These are phyloP conservation scores for Mus spicilegus DNA, from an alignment of 2,113 vertebrate genomes.

Conservation along the genomic window DNA sequence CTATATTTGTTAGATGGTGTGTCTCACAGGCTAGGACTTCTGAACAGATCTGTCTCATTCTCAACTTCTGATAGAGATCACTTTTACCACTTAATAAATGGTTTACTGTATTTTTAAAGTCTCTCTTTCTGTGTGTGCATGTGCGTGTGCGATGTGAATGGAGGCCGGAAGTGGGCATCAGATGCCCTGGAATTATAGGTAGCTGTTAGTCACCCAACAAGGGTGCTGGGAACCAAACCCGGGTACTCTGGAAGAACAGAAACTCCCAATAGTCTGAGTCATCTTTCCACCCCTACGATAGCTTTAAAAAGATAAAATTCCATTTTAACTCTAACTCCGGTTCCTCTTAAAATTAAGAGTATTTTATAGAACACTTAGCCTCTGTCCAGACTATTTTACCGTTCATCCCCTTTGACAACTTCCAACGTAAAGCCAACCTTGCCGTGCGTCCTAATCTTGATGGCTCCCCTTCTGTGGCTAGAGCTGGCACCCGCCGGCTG, in stretches of 20 bases:
- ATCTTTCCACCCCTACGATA: not conserved
- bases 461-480: not conserved
- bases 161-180: not conserved
- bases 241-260: not conserved
- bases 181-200: not conserved
- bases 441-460: not conserved
- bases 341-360: not conserved
- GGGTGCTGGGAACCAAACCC: not conserved
- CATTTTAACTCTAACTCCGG: not conserved
- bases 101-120: not conserved
- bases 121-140: not conserved
- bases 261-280: not conserved
- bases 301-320: constrained; percentile 22
- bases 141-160: not conserved
- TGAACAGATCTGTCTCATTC: not conserved
- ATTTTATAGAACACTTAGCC: not conserved
- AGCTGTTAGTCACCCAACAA: not conserved
- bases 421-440: constrained; percentile 7
- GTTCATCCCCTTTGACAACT: not conserved
- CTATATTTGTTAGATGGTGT: not conserved
- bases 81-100: not conserved
- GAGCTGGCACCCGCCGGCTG: not conserved
- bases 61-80: not conserved
- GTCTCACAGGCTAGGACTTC: not conserved
- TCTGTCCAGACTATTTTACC: not conserved